These are phyloP conservation scores for Diachasma alloeum DNA, from an alignment of 1,140 invertebrate species.

Conservation along the genomic window DNA sequence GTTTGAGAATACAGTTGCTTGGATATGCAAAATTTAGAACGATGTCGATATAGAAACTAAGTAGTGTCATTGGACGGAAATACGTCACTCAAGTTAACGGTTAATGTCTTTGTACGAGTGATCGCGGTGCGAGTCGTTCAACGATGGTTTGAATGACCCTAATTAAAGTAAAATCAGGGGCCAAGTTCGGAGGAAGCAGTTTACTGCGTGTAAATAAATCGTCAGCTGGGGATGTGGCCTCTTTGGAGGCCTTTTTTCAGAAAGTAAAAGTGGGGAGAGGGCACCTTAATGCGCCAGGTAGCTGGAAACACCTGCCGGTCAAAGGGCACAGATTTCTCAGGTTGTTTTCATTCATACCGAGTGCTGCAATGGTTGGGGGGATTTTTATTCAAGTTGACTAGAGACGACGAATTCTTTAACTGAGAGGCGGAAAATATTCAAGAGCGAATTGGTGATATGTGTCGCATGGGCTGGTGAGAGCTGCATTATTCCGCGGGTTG, in stretches of 20 bases:
- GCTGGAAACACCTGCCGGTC: background rate
- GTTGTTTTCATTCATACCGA: background rate
- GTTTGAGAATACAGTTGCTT: background rate
- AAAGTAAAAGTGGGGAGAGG: constrained; percentile 6
- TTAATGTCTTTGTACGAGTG: background rate
- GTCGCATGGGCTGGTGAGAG: no score
- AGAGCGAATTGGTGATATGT: no score
- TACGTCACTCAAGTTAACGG: constrained; percentile 4
- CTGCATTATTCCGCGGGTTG: no score
- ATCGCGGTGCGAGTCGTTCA: background rate
- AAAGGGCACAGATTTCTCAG: constrained; percentile 1
- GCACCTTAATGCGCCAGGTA: background rate
- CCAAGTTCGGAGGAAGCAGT: background rate
- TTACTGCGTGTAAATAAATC: background rate
- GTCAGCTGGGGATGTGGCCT: background rate
- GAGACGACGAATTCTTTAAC: no score
- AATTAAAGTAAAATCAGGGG: background rate
- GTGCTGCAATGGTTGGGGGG: background rate
- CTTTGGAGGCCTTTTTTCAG: background rate
- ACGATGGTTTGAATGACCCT: background rate
- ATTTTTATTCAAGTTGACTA: no score
- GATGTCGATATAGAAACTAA: constrained; percentile 1
- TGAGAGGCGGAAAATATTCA: no score
- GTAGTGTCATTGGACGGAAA: constrained; percentile 2
- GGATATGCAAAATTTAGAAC: background rate